phyloP scores from a whole-genome alignment of 2,113 vertebrate genomes.

The Oxyura jamaicensis region DNA sequence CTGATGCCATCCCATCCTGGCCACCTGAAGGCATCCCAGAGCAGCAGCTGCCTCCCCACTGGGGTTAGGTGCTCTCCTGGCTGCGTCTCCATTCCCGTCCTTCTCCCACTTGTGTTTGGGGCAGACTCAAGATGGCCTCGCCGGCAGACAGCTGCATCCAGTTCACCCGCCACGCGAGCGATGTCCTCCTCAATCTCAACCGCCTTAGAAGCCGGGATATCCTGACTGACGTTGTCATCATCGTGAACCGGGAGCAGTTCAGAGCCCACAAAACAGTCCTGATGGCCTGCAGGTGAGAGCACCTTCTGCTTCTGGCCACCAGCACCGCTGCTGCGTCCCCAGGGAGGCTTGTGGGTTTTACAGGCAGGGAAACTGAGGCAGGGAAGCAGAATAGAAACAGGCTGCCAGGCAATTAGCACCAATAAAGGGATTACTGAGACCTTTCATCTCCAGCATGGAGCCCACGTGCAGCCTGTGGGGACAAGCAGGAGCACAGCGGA shows the following conservation, averaged over 20 bases:
- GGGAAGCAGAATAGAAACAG: background rate
- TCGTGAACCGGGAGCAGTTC: slow-evolving; percentile 95
- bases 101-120: background rate
- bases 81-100: background rate
- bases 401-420: background rate
- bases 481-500: background rate
- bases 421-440: background rate
- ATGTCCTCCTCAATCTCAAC: slow-evolving; percentile 96
- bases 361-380: background rate
- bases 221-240: slow-evolving; percentile 93
- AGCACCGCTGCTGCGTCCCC: background rate
- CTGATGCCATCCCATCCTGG: background rate
- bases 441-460: fast-evolving
- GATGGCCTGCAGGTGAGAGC: slow-evolving; percentile 96
- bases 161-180: slow-evolving; percentile 96
- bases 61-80: background rate
- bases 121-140: slow-evolving; percentile 90
- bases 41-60: background rate
- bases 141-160: slow-evolving; percentile 98
- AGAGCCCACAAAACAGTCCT: slow-evolving; percentile 97
- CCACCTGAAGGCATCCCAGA: background rate
- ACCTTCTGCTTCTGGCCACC: background rate
- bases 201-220: slow-evolving; percentile 94
- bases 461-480: background rate
- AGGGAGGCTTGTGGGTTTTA: fast-evolving